Evolutionary conservation across 1,140 invertebrate genomes (phyloP).

Genomic region (Lordiphosa collinella): DNA sequence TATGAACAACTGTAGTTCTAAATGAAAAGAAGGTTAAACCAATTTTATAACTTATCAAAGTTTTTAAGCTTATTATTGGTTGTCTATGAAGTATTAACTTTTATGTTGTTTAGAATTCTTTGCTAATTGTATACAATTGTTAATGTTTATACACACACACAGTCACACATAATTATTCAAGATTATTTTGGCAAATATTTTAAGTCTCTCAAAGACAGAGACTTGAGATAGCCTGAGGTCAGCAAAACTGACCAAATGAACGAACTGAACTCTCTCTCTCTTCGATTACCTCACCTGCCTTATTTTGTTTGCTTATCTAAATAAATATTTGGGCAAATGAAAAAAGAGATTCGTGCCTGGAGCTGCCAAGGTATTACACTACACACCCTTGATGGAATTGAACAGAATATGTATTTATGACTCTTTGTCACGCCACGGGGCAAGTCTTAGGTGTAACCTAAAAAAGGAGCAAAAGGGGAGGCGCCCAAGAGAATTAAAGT

Average conservation of each 20-base stretch:
- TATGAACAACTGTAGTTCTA: too few species aligned
- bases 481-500: not conserved
- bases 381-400: slow-evolving; percentile 2
- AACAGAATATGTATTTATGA: slow-evolving; percentile 1
- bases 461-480: not conserved
- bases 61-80: too few species aligned
- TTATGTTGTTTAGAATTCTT: too few species aligned
- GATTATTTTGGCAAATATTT: slow-evolving; percentile 51
- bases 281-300: slow-evolving; percentile 36
- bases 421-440: slow-evolving; percentile 14
- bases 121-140: slow-evolving; percentile 55
- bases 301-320: slow-evolving; percentile 18
- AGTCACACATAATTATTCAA: slow-evolving; percentile 48
- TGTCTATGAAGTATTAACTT: too few species aligned
- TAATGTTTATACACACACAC: slow-evolving; percentile 11
- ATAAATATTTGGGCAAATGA: not conserved
- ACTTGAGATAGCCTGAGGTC: slow-evolving; percentile 18
- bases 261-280: not conserved
- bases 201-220: slow-evolving; percentile 12
- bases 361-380: not conserved
- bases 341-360: too few species aligned
- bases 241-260: slow-evolving; percentile 2
- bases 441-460: not conserved
- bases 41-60: too few species aligned
- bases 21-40: too few species aligned